Evolutionary conservation across 2,113 vertebrate species (phyloP), one percentile per base, ranked within the genome.

Genomic region (Abramis brama): DNA sequence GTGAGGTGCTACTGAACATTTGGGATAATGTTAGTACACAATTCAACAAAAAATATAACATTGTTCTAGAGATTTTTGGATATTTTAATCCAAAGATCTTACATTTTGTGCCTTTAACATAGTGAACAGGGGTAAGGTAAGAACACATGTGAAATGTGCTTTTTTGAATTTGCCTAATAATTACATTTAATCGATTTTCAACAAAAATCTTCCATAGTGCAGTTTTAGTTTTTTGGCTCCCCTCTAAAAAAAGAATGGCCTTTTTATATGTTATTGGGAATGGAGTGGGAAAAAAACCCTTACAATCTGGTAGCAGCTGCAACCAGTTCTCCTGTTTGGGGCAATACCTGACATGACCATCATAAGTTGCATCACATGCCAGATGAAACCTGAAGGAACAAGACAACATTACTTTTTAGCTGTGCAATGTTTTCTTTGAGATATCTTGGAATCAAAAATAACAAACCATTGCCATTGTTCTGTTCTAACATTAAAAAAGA

Each of bases 251-350:
- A 2, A 59, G 3, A 43, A 60, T 19, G 0, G 5, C 2, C 15
- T 50, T 30, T 45, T 3, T 68, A 36, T 62, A 8, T 21, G 36
- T 68, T 23, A 71, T 36, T 25, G 39, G n/a, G 74, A 79, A 11
- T 33, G 5, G 43, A 50, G 77, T 30, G 52, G 5, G 0, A 33
- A 57, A 45, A 82, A 55, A 52, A 79, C 83, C 5, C 36, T 39
- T 88, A 88, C 87, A 70, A 8, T 86, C 83, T 76, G 87, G 79
- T 47, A 83, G 17, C 27, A 88, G 80, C 71, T 78, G 60, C 60
- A 88, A 57, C 87, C 87, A 88, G 73, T 68, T 85, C 30, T 27
- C 43, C 1, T 19, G 21, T 76, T 82, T 47, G n/a, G 17, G n/a
- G 55, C 87, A 88, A 43, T 25, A 8, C 55, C 84, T 88, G 50